Conservation (phyloP, 1,140 invertebrate genomes). For the Drosophila tani region DNA sequence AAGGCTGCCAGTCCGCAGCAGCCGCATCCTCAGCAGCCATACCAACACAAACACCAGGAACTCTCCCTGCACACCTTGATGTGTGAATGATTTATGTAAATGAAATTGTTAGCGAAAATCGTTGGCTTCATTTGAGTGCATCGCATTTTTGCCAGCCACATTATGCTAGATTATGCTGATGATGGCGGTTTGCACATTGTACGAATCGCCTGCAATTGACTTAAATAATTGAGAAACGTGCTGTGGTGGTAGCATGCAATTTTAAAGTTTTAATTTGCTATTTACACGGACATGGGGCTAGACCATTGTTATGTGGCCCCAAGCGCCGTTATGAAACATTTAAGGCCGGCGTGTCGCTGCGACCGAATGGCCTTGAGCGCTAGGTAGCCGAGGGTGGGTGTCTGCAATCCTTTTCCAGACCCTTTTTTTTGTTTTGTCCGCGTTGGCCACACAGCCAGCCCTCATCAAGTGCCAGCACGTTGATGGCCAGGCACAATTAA, state of each 20-base stretch:
- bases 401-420: neutral
- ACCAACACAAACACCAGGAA: conserved; percentile 5
- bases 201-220: conserved; percentile 31
- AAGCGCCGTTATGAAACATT: conserved; percentile 58
- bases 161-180: conserved; percentile 33
- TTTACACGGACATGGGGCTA: conserved; percentile 26
- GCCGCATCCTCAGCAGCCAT: neutral
- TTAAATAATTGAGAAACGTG: conserved; percentile 60
- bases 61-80: conserved; percentile 50
- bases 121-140: conserved; percentile 50
- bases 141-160: conserved; percentile 29
- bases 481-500: conserved; percentile 77
- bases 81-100: conserved; percentile 76
- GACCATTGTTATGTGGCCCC: conserved; percentile 34
- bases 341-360: conserved; percentile 37
- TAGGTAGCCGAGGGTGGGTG: conserved; percentile 1
- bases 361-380: conserved; percentile 40
- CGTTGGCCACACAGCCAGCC: conserved; percentile 38
- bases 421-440: conserved; percentile 4
- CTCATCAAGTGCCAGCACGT: conserved; percentile 67
- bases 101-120: conserved; percentile 58
- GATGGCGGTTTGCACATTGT: conserved; percentile 7
- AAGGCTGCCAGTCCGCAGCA: conserved; percentile 37
- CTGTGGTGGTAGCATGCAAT: conserved; percentile 38
- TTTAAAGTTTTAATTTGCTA: conserved; percentile 69